A percentile compares a stretch with the other conserved stretches of the same genome.
Evolutionary conservation across 1,140 invertebrate species (phyloP).

Genomic region (Theocolax elegans): DNA sequence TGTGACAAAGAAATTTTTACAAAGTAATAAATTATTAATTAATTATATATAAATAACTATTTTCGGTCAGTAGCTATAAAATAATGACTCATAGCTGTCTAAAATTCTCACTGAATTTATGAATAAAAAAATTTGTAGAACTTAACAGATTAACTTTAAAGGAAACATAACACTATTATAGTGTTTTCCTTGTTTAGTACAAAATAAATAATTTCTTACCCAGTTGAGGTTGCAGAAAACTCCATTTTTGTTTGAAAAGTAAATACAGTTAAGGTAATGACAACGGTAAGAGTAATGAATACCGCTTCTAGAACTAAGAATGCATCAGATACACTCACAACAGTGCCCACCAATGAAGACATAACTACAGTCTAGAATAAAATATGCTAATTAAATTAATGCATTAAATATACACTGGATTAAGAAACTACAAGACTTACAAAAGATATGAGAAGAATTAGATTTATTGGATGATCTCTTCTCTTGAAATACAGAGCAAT

Average conservation of each 20-base stretch:
- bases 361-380: slow-evolving; percentile 77
- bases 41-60: no score
- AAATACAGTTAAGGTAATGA: slow-evolving; percentile 78
- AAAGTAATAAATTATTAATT: no score
- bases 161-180: no score
- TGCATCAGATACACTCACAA: slow-evolving; percentile 79
- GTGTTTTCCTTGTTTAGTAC: no score
- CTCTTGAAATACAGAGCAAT: slow-evolving; percentile 74
- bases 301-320: slow-evolving; percentile 80
- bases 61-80: no score
- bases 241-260: slow-evolving; percentile 86
- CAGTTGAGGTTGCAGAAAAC: slow-evolving; percentile 80
- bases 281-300: slow-evolving; percentile 77
- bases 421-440: slow-evolving; percentile 68
- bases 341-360: slow-evolving; percentile 78
- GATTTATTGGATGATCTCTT: slow-evolving; percentile 74
- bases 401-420: not conserved
- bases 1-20: no score
- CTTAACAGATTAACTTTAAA: no score
- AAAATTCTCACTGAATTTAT: no score
- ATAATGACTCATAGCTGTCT: no score
- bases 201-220: slow-evolving; percentile 68
- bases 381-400: slow-evolving; percentile 37
- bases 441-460: slow-evolving; percentile 75
- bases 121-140: no score